Base-by-base conservation (phyloP, 2,113 vertebrate species). In the Orientallactaga bullata region DNA sequence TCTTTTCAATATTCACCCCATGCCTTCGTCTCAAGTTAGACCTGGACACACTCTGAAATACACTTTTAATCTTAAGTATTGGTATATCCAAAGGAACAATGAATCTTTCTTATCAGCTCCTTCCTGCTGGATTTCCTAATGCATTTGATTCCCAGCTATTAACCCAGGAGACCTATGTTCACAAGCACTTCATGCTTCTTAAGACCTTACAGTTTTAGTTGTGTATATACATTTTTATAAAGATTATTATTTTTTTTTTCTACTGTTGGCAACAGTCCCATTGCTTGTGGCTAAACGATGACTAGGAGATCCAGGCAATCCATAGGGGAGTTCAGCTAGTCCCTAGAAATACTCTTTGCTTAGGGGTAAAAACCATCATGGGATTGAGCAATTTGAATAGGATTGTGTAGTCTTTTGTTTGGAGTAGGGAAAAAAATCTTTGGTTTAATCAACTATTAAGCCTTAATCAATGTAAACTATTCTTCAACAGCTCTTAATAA, bases 111-210 rank as follows among this genome's bases (percentile, higher is more conserved):
- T 97, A 97, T 98, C 98, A 98, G 95, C 83, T 2, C 93, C 90
- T 97, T 96, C 96, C 97, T 94, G 94, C 97, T 94, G 97, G 93
- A 97, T 88, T 97, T 98, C 97, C 97, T 97, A 96, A 96, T 83
- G 95, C 95, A 77, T 98, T 97, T 98, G 96, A 96, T 97, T 97
- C 85, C 86, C 94, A 97, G 95, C 98, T 98, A 98, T 99, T 99
- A 98, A 98, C 98, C 98, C 90, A 92, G 89, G 66, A 97, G 95
- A 97, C 96, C 97, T 89, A 5, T 1, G 78, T 60, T 90, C 85
- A n/a, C 95, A 95, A 86, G 89, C 93, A 73, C 93, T 97, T 93
- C 90, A 95, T 95, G 95, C 74, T 95, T 95, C 94, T 91, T 77
- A 92, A 90, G 94, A 47, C 78, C 73, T 91, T 84, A 35, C 78